Percentiles rank a stretch among this genome's conserved stretches.
Evolutionary conservation across 2,888 invertebrate species (phyloP).

Genomic region (Caenorhabditis afra): DNA sequence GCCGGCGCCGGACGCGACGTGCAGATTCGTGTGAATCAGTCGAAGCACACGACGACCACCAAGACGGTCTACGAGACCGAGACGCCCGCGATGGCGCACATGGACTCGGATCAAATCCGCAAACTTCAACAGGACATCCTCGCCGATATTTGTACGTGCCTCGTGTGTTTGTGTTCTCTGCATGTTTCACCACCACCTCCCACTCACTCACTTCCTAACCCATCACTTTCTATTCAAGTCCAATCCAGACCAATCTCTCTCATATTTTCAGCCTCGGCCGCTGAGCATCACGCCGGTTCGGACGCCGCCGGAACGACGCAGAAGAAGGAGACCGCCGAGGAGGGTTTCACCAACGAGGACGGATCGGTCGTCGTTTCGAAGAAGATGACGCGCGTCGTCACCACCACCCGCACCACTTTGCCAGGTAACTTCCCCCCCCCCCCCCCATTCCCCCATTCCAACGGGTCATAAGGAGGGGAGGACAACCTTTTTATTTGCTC

Average conservation of each 20-base stretch:
- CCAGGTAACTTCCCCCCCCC: conserved; percentile 69
- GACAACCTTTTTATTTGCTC: conserved; percentile 33
- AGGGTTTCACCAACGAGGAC: conserved; percentile 79
- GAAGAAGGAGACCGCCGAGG: conserved; percentile 78
- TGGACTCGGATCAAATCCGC: conserved; percentile 74
- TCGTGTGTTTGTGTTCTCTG: background rate
- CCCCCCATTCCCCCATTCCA: too few species aligned
- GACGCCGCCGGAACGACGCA: conserved; percentile 69
- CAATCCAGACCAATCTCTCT: background rate
- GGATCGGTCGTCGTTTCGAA: conserved; percentile 80
- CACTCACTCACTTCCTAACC: background rate
- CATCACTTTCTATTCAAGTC: too few species aligned
- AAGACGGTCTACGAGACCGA: conserved; percentile 80
- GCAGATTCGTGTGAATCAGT: conserved; percentile 78
- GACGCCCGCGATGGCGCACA: conserved; percentile 78
- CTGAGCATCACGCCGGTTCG: conserved; percentile 45
- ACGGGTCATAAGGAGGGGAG: too few species aligned
- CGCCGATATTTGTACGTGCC: conserved; percentile 73
- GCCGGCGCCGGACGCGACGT: conserved; percentile 76
- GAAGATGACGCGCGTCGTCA: conserved; percentile 80
- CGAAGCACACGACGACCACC: conserved; percentile 78
- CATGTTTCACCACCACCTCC: conserved; percentile 1
- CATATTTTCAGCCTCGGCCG: conserved; percentile 39
- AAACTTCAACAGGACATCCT: conserved; percentile 78
- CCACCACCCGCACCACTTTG: conserved; percentile 78